Evolutionary conservation across 1,140 invertebrate genomes (phyloP).

Genomic region (Ericerus pela): DNA sequence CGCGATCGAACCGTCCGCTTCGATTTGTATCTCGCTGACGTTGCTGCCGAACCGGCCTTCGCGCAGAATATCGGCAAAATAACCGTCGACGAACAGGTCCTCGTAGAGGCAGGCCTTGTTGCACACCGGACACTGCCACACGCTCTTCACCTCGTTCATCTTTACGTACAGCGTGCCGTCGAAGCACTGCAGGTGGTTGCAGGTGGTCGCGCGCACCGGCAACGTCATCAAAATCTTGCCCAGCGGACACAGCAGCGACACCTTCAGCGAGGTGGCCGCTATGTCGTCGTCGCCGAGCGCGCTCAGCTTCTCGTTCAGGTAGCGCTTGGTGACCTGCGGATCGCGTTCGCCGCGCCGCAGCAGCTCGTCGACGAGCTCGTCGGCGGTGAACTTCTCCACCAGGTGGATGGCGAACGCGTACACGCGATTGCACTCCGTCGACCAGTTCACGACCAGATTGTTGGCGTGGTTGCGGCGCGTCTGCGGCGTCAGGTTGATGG

Average conservation of each 20-base stretch:
- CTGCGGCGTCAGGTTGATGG: conserved; percentile 89
- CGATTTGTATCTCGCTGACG: not conserved
- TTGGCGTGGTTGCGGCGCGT: conserved; percentile 71
- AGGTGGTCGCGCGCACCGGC: conserved; percentile 79
- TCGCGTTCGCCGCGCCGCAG: conserved; percentile 75
- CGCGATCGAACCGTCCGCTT: not conserved
- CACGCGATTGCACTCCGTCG: conserved; percentile 67
- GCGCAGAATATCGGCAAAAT: not conserved
- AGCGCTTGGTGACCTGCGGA: conserved; percentile 62
- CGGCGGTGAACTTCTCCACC: conserved; percentile 70
- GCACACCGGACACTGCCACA: conserved; percentile 96
- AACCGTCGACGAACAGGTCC: conserved; percentile 6
- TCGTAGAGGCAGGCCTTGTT: conserved; percentile 42
- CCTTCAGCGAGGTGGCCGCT: conserved; percentile 15
- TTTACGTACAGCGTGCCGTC: conserved; percentile 87
- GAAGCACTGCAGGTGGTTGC: conserved; percentile 94
- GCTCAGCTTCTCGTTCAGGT: conserved; percentile 6
- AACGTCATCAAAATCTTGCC: conserved; percentile 88
- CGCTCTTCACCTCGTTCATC: conserved; percentile 98
- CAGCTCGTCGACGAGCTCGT: conserved; percentile 62
- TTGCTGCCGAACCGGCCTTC: not conserved
- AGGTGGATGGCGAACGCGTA: conserved; percentile 75
- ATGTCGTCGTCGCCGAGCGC: conserved; percentile 16
- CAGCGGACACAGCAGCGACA: conserved; percentile 48
- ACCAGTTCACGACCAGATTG: conserved; percentile 65